Evolutionary conservation across 2,797 vertebrate genomes (phyloP), one percentile per base, ranked within the genome.

Genomic region (Limnodromus scolopaceus): DNA sequence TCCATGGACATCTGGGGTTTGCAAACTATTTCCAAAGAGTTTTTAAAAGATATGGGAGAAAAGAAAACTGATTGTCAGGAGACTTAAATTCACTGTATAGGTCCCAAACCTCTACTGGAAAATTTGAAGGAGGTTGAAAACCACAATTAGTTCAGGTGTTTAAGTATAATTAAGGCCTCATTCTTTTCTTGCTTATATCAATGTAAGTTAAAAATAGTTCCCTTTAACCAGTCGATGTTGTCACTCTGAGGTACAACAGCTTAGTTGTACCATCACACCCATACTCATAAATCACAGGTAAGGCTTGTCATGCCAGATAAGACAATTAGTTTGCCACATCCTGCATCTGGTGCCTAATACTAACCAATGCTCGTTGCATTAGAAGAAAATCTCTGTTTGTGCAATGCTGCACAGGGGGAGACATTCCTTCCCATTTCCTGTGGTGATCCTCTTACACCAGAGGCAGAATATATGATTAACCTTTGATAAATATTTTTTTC

Each of bases 401-500:
- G 68, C 43, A 85, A 16, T 7, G 7, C 30, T 87, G 45, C 76
- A 48, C 38, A 51, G 22, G 24, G 87, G 54, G 75, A 84, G 53
- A 86, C 30, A 94, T 93, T 91, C 61, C 54, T 93, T 81, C 72
- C 55, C 64, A 58, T 69, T 93, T 86, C 79, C 79, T 90, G 61
- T 71, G 58, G 38, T 55, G 95, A 90, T 89, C 49, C 11, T 89
- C 22, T 87, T 81, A 34, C 46, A 36, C 71, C 79, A 92, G 79
- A 51, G 48, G 57, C 36, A 85, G 64, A 94, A 89, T 61, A 80
- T 71, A 46, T 61, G 10, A 86, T 88, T 90, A 79, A 51, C 58
- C 65, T 84, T 90, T 76, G 58, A 74, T 69, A 76, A 95, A 68
- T 45, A 57, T 41, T 79, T 87, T 92, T 93, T 51, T 41, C 48